phyloP scores from a whole-genome alignment of 2,797 vertebrate species.

The Acanthurus tractus region DNA sequence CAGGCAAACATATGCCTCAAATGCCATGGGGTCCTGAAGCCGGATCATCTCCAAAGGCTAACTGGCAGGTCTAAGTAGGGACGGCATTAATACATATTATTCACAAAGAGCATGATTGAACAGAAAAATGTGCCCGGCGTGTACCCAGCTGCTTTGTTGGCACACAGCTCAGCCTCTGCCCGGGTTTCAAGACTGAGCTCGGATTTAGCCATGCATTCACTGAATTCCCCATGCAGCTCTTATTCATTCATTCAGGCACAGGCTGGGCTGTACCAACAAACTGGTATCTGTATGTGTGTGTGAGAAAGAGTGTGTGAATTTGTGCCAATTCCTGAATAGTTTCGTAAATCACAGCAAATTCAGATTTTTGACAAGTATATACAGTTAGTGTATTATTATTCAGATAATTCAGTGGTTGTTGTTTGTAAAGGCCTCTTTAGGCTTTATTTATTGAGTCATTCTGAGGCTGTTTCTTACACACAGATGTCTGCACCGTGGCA shows the following conservation, averaged over 20 bases:
- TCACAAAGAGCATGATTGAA: conserved; percentile 89
- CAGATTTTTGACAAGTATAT: conserved; percentile 59
- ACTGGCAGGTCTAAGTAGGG: conserved; percentile 83
- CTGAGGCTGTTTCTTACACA: conserved; percentile 18
- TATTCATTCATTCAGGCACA: conserved; percentile 76
- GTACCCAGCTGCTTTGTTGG: conserved; percentile 82
- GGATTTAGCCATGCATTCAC: conserved; percentile 80
- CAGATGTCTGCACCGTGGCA: conserved; percentile 23
- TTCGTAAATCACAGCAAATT: conserved; percentile 68
- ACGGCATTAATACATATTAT: conserved; percentile 86
- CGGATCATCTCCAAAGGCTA: conserved; percentile 88
- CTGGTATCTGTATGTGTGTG: conserved; percentile 51
- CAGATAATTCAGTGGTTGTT: conserved; percentile 8
- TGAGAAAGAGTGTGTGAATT: conserved; percentile 31
- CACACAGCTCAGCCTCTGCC: conserved; percentile 70
- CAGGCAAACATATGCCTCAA: conserved; percentile 82
- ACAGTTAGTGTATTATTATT: conserved; percentile 32
- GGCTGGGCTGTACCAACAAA: conserved; percentile 71
- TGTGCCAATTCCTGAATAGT: conserved; percentile 54
- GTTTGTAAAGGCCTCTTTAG: conserved; percentile 17
- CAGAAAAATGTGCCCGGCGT: conserved; percentile 83
- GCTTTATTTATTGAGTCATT: conserved; percentile 12
- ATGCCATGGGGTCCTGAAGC: conserved; percentile 85
- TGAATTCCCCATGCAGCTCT: conserved; percentile 81
- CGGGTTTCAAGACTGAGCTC: conserved; percentile 74